These are phyloP conservation scores for Heliconius ismenius DNA, from an alignment of 2,888 invertebrate genomes.

Conservation along the genomic window DNA sequence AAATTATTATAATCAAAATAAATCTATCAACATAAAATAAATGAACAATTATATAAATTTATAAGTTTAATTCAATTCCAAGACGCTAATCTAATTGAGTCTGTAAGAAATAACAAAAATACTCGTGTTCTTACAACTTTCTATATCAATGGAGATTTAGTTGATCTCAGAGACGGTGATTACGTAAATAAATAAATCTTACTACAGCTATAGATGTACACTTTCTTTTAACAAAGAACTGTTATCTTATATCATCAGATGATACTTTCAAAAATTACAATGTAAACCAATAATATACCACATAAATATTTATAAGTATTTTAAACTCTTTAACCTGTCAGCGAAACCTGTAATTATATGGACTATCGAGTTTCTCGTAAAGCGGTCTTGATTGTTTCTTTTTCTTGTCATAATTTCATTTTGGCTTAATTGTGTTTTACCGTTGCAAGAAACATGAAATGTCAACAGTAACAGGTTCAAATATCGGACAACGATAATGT, in stretches of 20 bases:
- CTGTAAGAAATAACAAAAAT: conserved; percentile 5
- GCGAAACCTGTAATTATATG: conserved; percentile 17
- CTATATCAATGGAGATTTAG: conserved; percentile 20
- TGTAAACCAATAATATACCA: conserved; percentile 26
- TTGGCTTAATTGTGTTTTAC: not conserved
- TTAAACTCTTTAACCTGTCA: conserved; percentile 20
- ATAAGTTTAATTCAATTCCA: not conserved
- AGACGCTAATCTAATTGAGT: not conserved
- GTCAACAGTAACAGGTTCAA: conserved; percentile 3
- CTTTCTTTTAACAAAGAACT: conserved; percentile 38
- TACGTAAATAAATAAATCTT: conserved; percentile 31
- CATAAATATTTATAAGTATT: conserved; percentile 36
- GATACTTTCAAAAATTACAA: conserved; percentile 33
- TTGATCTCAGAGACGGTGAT: conserved; percentile 26
- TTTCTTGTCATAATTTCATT: not conserved
- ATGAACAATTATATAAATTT: conserved; percentile 9
- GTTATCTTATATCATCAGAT: conserved; percentile 22
- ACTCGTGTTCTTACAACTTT: conserved; percentile 1
- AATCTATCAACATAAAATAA: conserved; percentile 19
- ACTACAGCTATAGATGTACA: conserved; percentile 18
- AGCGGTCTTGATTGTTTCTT: not conserved
- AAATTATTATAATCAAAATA: conserved; percentile 19
- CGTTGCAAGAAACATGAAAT: not conserved
- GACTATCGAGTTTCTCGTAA: not conserved
- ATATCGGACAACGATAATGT: not conserved